A percentile compares a stretch with the other conserved stretches of the same genome.
These are phyloP conservation scores for Excalfactoria chinensis DNA, from an alignment of 2,113 vertebrate genomes.

Conservation along the genomic window DNA sequence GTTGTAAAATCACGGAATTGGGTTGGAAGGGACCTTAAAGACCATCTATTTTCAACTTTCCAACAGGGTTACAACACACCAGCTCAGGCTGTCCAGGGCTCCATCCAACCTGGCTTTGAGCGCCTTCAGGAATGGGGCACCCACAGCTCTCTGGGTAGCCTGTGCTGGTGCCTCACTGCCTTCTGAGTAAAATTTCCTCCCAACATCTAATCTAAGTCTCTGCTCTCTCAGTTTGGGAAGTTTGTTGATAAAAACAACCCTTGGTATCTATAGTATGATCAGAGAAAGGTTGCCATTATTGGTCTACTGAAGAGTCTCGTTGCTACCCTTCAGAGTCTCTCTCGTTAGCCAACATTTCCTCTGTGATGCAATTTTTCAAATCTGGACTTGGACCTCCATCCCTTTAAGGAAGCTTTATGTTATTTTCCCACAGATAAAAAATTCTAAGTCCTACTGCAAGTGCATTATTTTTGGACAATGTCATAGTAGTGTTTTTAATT, in stretches of 20 bases:
- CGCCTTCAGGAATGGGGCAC: no score
- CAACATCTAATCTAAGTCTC: no score
- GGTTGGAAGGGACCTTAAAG: no score
- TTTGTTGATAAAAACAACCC: neutral
- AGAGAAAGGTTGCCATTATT: neutral
- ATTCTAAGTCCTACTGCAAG: neutral
- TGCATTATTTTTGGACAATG: neutral
- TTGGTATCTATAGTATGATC: neutral
- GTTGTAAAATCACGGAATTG: no score
- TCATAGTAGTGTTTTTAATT: slow-evolving; percentile 9
- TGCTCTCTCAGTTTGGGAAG: neutral
- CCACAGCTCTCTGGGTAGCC: no score
- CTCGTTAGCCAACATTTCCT: neutral
- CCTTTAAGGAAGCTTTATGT: neutral
- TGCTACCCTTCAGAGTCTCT: neutral
- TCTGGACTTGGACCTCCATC: neutral
- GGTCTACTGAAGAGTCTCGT: neutral
- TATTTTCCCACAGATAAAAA: neutral
- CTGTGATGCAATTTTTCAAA: neutral
- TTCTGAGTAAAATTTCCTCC: no score
- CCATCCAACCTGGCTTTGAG: no score
- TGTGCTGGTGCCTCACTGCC: no score
- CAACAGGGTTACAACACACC: no score
- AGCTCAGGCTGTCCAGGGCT: no score
- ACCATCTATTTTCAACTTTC: no score